A percentile compares a stretch with the other conserved stretches of the same genome.
These are phyloP conservation scores for Caenorhabditis sp. DNA, from an alignment of 2,888 invertebrate species.

Conservation along the genomic window DNA sequence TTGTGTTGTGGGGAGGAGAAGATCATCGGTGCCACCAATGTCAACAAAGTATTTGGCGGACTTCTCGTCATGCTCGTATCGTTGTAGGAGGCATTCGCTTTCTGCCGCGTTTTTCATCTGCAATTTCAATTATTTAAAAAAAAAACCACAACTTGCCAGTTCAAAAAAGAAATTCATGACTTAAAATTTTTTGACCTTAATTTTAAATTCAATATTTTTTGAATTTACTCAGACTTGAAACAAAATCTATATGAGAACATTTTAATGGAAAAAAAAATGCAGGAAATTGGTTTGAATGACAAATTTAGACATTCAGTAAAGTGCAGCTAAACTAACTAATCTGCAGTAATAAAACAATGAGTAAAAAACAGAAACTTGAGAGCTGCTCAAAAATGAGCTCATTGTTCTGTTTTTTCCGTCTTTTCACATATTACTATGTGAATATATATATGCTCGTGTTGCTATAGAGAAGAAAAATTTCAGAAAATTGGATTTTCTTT, in stretches of 20 bases:
- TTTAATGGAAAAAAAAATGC: too few species aligned
- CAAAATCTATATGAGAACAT: too few species aligned
- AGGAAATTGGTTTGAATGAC: too few species aligned
- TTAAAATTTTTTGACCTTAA: too few species aligned
- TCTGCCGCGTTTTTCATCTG: conserved; percentile 33
- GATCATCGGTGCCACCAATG: neutral
- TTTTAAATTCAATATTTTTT: too few species aligned
- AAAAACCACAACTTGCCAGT: too few species aligned
- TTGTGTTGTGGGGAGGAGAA: neutral
- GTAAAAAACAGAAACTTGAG: neutral
- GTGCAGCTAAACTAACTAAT: neutral
- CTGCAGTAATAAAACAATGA: neutral
- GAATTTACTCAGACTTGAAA: too few species aligned
- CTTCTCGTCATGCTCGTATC: conserved; percentile 34
- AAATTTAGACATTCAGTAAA: too few species aligned
- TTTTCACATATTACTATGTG: neutral
- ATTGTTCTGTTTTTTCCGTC: neutral
- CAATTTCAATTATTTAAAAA: too few species aligned
- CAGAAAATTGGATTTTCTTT: conserved; percentile 7
- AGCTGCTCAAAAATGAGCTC: neutral
- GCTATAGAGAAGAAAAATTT: neutral
- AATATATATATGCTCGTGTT: neutral
- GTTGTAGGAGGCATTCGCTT: conserved; percentile 29
- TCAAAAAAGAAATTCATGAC: too few species aligned
- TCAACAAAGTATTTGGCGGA: conserved; percentile 24